Percentiles rank a stretch among this genome's conserved stretches.
Conservation (phyloP, 37 sponge, comb jelly and placozoan genomes). For the Agelas oroides region DNA sequence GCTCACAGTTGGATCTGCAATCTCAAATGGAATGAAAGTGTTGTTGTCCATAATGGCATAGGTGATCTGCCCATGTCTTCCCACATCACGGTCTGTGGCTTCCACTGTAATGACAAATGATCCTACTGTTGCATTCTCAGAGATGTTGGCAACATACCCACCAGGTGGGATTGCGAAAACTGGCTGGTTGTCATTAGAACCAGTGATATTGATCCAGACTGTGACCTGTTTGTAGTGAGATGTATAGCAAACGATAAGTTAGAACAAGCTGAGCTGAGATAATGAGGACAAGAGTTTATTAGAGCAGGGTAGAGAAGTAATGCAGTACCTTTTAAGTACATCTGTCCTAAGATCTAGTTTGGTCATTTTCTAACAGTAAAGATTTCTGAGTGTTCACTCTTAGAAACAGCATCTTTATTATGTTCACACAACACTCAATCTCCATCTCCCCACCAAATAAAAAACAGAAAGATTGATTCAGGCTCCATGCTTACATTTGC, state of each 20-base stretch:
- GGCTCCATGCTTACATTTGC: constrained; percentile 4
- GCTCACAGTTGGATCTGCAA: constrained; percentile 31
- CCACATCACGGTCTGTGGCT: constrained; percentile 26
- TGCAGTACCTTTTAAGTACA: too few species aligned
- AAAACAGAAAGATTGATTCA: too few species aligned
- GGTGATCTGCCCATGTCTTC: constrained; percentile 2
- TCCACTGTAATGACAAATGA: constrained; percentile 11
- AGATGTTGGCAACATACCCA: constrained; percentile 24
- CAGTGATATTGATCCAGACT: constrained; percentile 29
- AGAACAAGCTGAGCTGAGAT: too few species aligned
- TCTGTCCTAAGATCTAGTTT: too few species aligned
- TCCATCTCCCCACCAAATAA: too few species aligned
- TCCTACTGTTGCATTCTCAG: constrained; percentile 14
- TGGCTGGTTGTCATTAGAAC: constrained; percentile 43
- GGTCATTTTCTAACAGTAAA: too few species aligned
- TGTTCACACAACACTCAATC: too few species aligned
- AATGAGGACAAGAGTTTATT: too few species aligned
- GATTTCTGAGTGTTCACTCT: too few species aligned
- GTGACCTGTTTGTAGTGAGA: constrained; percentile 7
- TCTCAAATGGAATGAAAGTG: constrained; percentile 11
- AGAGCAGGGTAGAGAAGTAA: too few species aligned
- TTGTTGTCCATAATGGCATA: constrained; percentile 15
- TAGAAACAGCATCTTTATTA: too few species aligned
- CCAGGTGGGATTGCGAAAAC: constrained; percentile 31
- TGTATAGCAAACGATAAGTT: too few species aligned